phyloP scores from a whole-genome alignment of 2,888 invertebrate genomes.

The Nomada fabriciana region DNA sequence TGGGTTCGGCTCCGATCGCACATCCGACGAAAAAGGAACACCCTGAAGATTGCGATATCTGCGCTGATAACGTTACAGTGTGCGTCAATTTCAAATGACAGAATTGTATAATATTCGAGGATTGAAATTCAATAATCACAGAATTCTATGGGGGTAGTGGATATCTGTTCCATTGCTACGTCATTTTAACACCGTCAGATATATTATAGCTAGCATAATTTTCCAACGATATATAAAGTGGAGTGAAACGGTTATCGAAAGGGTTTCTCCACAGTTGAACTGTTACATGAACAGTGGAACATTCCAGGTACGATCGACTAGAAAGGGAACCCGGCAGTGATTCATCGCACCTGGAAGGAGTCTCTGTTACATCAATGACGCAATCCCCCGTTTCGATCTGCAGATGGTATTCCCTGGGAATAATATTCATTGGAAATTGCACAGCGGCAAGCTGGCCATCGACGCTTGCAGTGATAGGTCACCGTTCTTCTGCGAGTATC shows the following conservation, averaged over 20 bases:
- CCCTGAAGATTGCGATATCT: slow-evolving; percentile 17
- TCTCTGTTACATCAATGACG: slow-evolving; percentile 53
- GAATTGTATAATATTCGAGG: too few relatives aligned
- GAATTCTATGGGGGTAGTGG: too few relatives aligned
- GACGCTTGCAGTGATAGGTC: slow-evolving; percentile 21
- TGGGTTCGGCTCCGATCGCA: slow-evolving; percentile 48
- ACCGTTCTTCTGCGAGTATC: neutral
- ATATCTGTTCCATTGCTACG: too few relatives aligned
- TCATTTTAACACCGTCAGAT: too few relatives aligned
- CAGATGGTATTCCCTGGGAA: slow-evolving; percentile 9
- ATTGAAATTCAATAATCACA: too few relatives aligned
- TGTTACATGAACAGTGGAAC: slow-evolving; percentile 26
- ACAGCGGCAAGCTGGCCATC: slow-evolving; percentile 28
- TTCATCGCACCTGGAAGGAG: slow-evolving; percentile 56
- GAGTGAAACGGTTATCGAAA: too few relatives aligned
- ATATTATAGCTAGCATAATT: too few relatives aligned
- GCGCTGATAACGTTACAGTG: slow-evolving; percentile 17
- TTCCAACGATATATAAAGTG: too few relatives aligned
- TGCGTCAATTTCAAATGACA: too few relatives aligned
- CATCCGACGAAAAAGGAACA: slow-evolving; percentile 52
- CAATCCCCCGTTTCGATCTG: slow-evolving; percentile 38
- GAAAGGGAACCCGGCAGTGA: slow-evolving; percentile 64
- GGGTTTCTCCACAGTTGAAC: neutral
- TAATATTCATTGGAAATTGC: slow-evolving; percentile 11
- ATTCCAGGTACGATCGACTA: slow-evolving; percentile 41